A percentile compares a stretch with the other conserved stretches of the same genome.
These are phyloP conservation scores for Iselma pallidipennis DNA, from an alignment of 2,888 invertebrate species.

Conservation along the genomic window DNA sequence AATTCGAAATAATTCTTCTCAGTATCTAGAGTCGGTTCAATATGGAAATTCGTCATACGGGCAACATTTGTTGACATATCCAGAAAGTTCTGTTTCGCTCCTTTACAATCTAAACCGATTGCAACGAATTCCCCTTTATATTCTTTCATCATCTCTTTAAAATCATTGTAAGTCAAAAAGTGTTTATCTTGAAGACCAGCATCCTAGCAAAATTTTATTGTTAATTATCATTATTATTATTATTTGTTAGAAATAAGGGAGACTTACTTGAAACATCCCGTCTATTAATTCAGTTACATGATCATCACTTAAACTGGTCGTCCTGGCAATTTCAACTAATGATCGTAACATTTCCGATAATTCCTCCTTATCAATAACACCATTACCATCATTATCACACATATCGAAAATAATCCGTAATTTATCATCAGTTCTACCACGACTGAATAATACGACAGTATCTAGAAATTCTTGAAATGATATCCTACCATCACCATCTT, in stretches of 20 bases:
- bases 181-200: conserved; percentile 90
- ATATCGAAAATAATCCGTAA: conserved; percentile 94
- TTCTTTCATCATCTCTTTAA: conserved; percentile 95
- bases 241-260: neutral
- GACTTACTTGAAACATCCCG: conserved; percentile 84
- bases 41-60: conserved; percentile 90
- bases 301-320: conserved; percentile 86
- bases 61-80: conserved; percentile 95
- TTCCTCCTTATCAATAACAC: conserved; percentile 92
- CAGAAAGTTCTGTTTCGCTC: conserved; percentile 92
- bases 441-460: conserved; percentile 88
- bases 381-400: conserved; percentile 95
- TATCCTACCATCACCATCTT: conserved; percentile 90
- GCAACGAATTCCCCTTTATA: conserved; percentile 95
- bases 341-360: conserved; percentile 92
- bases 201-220: conserved; percentile 59
- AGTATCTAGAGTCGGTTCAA: conserved; percentile 78
- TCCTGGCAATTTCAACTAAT: conserved; percentile 89
- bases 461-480: conserved; percentile 91
- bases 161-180: conserved; percentile 87
- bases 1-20: conserved; percentile 70
- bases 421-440: conserved; percentile 92
- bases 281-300: conserved; percentile 91
- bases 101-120: conserved; percentile 92
- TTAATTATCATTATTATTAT: neutral